These are phyloP conservation scores for Prunella fulvescens DNA, from an alignment of 2,113 vertebrate species.

Conservation along the genomic window DNA sequence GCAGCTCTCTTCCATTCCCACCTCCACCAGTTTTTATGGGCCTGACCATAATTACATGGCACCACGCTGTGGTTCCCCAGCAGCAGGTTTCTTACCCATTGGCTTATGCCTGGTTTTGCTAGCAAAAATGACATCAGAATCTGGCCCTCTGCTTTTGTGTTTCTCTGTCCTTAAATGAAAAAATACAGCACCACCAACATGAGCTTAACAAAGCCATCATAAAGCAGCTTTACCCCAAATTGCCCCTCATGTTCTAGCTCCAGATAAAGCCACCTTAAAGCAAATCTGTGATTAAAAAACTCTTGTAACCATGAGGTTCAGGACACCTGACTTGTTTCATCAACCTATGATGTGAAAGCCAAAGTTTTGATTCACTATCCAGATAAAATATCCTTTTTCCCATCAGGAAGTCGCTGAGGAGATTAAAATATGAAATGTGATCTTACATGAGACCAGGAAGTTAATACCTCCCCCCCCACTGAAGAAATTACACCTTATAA, in stretches of 20 bases:
- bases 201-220: background rate
- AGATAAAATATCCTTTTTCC: background rate
- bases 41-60: background rate
- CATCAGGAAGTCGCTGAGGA: background rate
- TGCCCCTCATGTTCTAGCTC: background rate
- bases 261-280: background rate
- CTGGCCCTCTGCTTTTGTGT: background rate
- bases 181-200: rapidly evolving
- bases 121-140: background rate
- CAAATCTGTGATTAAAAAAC: background rate
- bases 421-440: background rate
- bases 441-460: background rate
- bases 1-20: background rate
- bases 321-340: background rate
- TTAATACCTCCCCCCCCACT: rapidly evolving
- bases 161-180: background rate
- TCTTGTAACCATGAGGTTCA: background rate
- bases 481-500: background rate
- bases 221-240: background rate
- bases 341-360: background rate
- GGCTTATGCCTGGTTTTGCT: background rate
- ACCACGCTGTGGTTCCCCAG: background rate
- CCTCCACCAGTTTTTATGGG: background rate
- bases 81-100: background rate
- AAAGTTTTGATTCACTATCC: background rate